Percentiles rank a stretch among this genome's conserved stretches.
These are phyloP conservation scores for Sebastes vulpes DNA, from an alignment of 2,797 vertebrate genomes.

Conservation along the genomic window DNA sequence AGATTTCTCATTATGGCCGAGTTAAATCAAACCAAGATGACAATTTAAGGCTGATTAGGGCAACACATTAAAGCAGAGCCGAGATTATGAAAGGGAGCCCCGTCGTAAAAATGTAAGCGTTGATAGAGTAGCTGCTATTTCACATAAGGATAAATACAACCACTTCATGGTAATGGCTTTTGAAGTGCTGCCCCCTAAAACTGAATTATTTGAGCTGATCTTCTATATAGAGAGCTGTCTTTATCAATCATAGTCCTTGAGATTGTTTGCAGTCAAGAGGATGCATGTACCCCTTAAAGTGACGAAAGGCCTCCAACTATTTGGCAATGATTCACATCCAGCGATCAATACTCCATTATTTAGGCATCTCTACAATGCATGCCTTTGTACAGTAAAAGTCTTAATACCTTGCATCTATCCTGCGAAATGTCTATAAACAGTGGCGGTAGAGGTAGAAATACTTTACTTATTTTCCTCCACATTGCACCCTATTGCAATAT, in stretches of 20 bases:
- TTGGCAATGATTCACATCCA: slow-evolving; percentile 18
- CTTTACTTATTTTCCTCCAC: not conserved
- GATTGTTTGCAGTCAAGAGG: slow-evolving; percentile 36
- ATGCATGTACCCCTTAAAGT: slow-evolving; percentile 15
- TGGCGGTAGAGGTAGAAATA: not conserved
- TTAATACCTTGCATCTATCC: not conserved
- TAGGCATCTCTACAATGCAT: not conserved
- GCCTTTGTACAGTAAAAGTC: not conserved
- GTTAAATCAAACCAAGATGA: slow-evolving; percentile 78
- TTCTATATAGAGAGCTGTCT: slow-evolving; percentile 33
- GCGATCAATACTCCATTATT: slow-evolving; percentile 24
- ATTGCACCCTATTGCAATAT: not conserved
- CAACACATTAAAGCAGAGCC: slow-evolving; percentile 66
- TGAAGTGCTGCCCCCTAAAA: slow-evolving; percentile 56
- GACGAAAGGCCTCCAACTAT: slow-evolving; percentile 15
- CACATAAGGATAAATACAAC: slow-evolving; percentile 70
- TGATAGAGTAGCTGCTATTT: slow-evolving; percentile 69
- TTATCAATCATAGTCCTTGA: slow-evolving; percentile 48
- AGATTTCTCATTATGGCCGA: slow-evolving; percentile 74
- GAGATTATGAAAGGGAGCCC: slow-evolving; percentile 59
- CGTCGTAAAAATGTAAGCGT: slow-evolving; percentile 60
- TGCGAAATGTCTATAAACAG: not conserved
- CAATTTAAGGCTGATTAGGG: slow-evolving; percentile 79
- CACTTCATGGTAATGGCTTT: slow-evolving; percentile 60
- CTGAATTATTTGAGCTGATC: slow-evolving; percentile 55